A percentile compares a stretch with the other conserved stretches of the same genome.
These are phyloP conservation scores for Drosophila subsilvestris DNA, from an alignment of 2,888 invertebrate species.

Conservation along the genomic window DNA sequence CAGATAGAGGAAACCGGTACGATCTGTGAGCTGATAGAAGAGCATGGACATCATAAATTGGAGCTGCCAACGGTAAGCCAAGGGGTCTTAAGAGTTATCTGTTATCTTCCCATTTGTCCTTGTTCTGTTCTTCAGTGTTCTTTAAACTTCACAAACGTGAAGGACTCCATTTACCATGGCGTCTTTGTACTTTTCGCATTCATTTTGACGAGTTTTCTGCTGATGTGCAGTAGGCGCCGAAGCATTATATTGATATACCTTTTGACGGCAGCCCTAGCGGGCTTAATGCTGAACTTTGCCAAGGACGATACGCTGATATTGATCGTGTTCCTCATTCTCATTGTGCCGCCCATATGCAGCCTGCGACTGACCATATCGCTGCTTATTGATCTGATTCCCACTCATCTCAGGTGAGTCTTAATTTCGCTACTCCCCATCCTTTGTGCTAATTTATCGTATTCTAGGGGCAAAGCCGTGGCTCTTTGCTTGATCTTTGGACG, in stretches of 20 bases:
- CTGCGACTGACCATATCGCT: conserved; percentile 15
- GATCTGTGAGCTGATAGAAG: neutral
- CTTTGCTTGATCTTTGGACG: conserved; percentile 29
- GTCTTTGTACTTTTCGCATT: neutral
- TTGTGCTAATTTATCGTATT: neutral
- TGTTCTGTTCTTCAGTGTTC: neutral
- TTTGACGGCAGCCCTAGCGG: neutral
- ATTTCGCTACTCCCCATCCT: neutral
- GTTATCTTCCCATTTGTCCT: too few relatives aligned
- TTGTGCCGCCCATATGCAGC: conserved; percentile 11
- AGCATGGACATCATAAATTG: neutral
- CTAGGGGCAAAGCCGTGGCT: conserved; percentile 35
- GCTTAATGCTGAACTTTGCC: conserved; percentile 3
- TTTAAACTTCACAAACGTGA: neutral
- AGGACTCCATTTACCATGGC: conserved; percentile 13
- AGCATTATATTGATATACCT: neutral
- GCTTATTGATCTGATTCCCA: conserved; percentile 51
- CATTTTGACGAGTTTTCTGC: conserved; percentile 11
- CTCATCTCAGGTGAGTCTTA: conserved; percentile 49
- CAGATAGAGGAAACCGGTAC: rapidly evolving
- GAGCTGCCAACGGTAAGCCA: neutral
- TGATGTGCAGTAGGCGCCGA: conserved; percentile 3
- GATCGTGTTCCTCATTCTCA: conserved; percentile 8
- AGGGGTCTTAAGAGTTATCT: neutral
- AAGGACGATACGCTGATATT: neutral